Base-by-base conservation (phyloP, 1,140 invertebrate genomes). In the Nylanderia fulva region DNA sequence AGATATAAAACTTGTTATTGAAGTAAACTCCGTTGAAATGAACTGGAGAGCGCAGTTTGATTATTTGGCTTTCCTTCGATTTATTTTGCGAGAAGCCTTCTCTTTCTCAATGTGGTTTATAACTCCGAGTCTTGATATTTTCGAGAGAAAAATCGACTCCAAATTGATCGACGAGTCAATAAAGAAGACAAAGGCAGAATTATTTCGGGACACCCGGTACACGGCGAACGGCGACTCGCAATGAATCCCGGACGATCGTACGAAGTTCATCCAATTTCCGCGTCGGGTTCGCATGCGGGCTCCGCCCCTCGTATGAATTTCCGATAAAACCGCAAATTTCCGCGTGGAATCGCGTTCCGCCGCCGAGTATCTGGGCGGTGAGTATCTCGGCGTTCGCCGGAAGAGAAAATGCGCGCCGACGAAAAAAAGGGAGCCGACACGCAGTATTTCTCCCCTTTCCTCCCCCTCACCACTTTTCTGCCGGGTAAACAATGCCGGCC, bases 311-410 rank as follows among this genome's bases (percentile, higher is more conserved):
- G 69, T 76, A 84, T 77, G 82, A 84, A 84, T 84, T 84, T 84
- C 82, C 82, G 82, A 84, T 84, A 84, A 84, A 84, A 77, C 82
- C 82, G 82, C 82, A 75, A 84, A 84, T 84, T 84, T 84, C 82
- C 82, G 80, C 72, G 21, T 63, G 61, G 72, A 77, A 84, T 84
- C 82, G 45, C 45, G 71, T 77, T 77, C 27, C 58, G 69, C 52
- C 68, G 29, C 36, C 36, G 79, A 60, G 72, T 52, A 77, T 61
- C 39, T 63, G 42, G 56, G 33, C 42, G 54, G 52, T 9, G 72
- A 33, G 21, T 48, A 24, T 60, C 13, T 36, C 27, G 24, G 39
- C 42, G 0, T 29, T 36, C 18, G 21, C 42, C 63, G 29, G 42
- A 29, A 36, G 64, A 18, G 66, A 45, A 72, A 82, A 82, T 82